Evolutionary conservation across 2,797 vertebrate species (phyloP).

Genomic region (Prionace glauca): DNA sequence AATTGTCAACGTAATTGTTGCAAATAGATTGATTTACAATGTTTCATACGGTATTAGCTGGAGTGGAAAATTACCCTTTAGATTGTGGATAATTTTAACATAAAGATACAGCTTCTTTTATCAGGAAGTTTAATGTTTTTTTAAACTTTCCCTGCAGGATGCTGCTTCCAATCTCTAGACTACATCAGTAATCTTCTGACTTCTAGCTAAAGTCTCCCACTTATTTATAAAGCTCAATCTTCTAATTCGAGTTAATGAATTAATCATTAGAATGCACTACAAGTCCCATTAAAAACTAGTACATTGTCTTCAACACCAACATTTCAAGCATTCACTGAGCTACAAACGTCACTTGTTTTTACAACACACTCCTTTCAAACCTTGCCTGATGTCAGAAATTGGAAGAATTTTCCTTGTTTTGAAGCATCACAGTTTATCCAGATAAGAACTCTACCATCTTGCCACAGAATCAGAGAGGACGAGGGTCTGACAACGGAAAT

Average conservation of each 20-base stretch:
- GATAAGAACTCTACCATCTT: not conserved
- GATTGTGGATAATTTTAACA: not conserved
- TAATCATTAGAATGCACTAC: not conserved
- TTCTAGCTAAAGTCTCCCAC: not conserved
- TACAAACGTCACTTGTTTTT: not conserved
- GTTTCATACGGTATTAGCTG: not conserved
- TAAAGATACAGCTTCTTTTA: not conserved
- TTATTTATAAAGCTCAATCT: not conserved
- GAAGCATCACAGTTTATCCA: not conserved
- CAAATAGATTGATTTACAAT: conserved; percentile 3
- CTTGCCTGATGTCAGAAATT: not conserved
- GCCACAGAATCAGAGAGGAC: no score
- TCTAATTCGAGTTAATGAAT: not conserved
- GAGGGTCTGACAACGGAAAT: no score
- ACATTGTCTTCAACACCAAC: not conserved
- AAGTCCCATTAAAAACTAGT: not conserved
- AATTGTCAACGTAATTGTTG: not conserved
- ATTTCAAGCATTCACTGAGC: not conserved
- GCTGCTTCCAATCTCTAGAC: not conserved
- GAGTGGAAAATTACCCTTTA: not conserved
- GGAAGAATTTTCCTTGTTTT: not conserved
- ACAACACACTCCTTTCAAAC: not conserved
- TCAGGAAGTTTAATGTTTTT: not conserved
- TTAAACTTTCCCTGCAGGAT: not conserved
- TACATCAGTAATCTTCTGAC: not conserved